These are phyloP conservation scores for Brachionus sp. DNA, from an alignment of 1,140 invertebrate genomes.

Conservation along the genomic window DNA sequence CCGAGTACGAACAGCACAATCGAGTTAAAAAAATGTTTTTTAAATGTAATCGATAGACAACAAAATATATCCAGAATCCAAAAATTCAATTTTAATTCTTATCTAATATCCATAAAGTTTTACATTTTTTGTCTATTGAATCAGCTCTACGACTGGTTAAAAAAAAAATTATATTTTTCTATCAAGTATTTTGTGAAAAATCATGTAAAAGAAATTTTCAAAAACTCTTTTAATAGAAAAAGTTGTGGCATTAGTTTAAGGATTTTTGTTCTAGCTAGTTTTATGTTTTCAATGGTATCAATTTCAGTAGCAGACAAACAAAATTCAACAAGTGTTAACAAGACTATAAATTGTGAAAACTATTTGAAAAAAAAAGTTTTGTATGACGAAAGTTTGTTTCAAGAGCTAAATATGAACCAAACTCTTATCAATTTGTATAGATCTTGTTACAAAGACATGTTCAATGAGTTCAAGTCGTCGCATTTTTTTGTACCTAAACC, in stretches of 20 bases:
- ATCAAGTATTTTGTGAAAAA: neutral
- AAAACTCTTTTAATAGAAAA: neutral
- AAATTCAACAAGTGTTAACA: neutral
- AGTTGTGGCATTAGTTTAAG: neutral
- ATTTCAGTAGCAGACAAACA: neutral
- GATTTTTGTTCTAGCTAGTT: neutral
- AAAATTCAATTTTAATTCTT: neutral
- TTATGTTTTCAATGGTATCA: neutral
- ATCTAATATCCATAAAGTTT: neutral
- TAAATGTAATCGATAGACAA: neutral
- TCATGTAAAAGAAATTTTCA: neutral
- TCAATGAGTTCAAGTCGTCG: neutral
- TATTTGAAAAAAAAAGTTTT: neutral
- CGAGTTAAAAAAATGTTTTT: neutral
- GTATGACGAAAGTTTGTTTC: neutral
- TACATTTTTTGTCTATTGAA: neutral
- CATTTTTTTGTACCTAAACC: neutral
- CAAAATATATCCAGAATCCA: neutral
- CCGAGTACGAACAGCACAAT: neutral
- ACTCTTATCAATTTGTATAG: conserved; percentile 1
- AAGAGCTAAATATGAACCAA: conserved; percentile 15
- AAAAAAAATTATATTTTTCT: neutral
- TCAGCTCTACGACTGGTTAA: neutral
- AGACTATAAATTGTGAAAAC: neutral
- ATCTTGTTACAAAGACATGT: conserved; percentile 19